Base-by-base conservation (phyloP, 2,113 vertebrate genomes). In the Tinamus guttatus region DNA sequence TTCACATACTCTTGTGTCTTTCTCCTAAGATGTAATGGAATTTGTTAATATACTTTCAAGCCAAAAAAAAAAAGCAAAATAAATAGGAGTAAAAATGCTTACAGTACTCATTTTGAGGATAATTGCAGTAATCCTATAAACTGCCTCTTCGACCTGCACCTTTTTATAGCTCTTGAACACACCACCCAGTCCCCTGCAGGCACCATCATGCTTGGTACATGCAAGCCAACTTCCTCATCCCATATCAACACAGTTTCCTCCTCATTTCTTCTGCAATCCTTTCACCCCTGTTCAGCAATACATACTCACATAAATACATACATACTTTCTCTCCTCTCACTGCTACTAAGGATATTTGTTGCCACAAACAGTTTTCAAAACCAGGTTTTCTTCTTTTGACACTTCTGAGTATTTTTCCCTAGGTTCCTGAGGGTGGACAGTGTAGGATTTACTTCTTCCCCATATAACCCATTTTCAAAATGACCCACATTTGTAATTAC, bases 1-100 rank as follows among this genome's bases (percentile, higher is more conserved):
- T 64, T 99, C 99, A 96, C 99, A 99, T 2, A 99, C 99, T 63
- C 99, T 98, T 3, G 99, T 99, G 89, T 99, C 99, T 97, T 99
- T 98, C 86, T 99, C 99, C 99, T 99, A 86, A 13, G 67, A 74
- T 10, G 58, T 7, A 91, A 94, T 95, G 32, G 13, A 81, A 84
- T 52, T 95, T 25, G 28, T 69, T 77, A 84, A 36, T 3, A 86
- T 34, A 45, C 40, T 69, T 81, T 16, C 14, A 60, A 15, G 9
- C 78, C 27, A 30, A 71, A 65, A 74, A 70, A 56, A 49, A 47
- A 47, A 47, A 19, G 6, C 45, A 43, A 65, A 45, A 60, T 34
- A 68, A 64, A 79, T 7, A 78, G 76, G 93, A 52, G 30, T 15
- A 71, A 69, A 69, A 40, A 4, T 4, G 43, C 45, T 63, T 24